Conservation (phyloP, 2,797 vertebrate species). For the Anas capensis region DNA sequence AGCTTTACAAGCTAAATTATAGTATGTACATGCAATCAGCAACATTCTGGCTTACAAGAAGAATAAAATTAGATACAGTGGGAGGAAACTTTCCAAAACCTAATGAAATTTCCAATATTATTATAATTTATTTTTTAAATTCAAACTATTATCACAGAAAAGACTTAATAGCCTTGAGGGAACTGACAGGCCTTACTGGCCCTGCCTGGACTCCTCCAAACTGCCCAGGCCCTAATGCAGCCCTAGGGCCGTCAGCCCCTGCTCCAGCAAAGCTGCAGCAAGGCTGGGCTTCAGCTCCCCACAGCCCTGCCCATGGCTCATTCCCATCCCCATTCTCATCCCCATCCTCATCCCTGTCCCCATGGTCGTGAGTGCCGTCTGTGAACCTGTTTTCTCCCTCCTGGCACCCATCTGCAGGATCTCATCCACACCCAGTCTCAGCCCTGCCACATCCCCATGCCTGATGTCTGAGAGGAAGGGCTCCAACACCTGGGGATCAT, state of each 20-base stretch:
- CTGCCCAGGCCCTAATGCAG: neutral
- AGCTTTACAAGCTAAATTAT: slow-evolving; percentile 45
- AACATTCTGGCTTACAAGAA: neutral
- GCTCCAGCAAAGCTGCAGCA: too few species aligned
- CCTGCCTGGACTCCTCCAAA: neutral
- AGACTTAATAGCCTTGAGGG: neutral
- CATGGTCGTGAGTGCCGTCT: neutral
- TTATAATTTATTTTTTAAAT: neutral
- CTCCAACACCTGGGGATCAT: too few species aligned
- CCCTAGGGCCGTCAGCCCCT: too few species aligned
- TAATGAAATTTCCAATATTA: slow-evolving; percentile 27
- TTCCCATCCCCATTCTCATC: too few species aligned
- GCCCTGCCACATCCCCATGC: rapidly evolving
- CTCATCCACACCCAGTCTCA: neutral
- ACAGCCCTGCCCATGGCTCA: too few species aligned
- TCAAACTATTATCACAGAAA: neutral
- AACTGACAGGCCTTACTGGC: neutral
- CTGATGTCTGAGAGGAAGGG: neutral
- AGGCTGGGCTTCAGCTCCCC: neutral
- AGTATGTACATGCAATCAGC: slow-evolving; percentile 18
- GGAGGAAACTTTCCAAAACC: neutral
- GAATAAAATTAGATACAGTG: slow-evolving; percentile 30
- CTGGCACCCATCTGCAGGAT: rapidly evolving
- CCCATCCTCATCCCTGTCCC: too few species aligned
- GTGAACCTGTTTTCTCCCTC: neutral